Evolutionary conservation across 2,888 invertebrate genomes (phyloP).

Genomic region (Drosophila incognita): DNA sequence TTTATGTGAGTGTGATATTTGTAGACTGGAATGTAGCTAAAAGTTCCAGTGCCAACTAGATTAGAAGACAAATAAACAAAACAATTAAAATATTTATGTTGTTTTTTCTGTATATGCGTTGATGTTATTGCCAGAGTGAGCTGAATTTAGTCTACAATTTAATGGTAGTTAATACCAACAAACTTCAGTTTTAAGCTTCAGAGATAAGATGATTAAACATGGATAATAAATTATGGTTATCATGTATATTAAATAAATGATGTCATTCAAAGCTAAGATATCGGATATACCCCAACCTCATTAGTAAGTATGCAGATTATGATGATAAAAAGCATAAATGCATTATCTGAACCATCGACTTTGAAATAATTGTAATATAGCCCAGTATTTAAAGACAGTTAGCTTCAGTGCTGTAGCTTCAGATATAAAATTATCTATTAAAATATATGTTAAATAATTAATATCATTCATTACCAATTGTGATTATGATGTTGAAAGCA

Average conservation of each 20-base stretch:
- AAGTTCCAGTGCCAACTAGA: neutral
- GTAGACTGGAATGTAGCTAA: neutral
- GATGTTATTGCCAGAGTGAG: neutral
- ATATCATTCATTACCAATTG: neutral
- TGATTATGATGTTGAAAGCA: neutral
- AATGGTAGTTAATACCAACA: neutral
- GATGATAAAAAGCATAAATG: neutral
- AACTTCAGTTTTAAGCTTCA: neutral
- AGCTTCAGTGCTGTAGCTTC: too few species aligned
- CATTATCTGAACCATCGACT: neutral
- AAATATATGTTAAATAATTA: neutral
- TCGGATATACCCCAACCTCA: neutral
- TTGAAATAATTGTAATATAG: too few species aligned
- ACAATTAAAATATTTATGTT: neutral
- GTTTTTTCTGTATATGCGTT: neutral
- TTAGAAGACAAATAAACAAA: neutral
- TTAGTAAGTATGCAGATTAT: neutral
- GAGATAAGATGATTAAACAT: too few species aligned
- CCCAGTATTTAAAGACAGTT: too few species aligned
- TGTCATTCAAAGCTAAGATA: neutral
- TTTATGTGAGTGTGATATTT: neutral
- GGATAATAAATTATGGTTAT: neutral
- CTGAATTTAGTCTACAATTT: neutral
- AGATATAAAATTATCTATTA: neutral
- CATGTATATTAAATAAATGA: neutral